Percentiles rank a stretch among this genome's conserved stretches.
Conservation (phyloP, 1,140 invertebrate species). For the Galleria mellonella region DNA sequence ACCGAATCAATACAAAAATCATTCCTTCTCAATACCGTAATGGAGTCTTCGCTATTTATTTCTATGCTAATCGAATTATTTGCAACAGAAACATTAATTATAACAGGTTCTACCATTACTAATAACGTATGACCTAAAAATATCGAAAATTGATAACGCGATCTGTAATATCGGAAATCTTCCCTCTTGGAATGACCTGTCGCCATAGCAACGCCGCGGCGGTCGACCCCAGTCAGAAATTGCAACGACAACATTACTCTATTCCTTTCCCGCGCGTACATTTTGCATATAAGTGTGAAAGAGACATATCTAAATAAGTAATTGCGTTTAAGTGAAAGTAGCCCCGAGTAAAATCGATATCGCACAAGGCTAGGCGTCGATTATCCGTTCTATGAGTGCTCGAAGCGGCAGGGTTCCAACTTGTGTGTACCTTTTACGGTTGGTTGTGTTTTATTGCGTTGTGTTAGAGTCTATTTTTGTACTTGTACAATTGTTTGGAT, state of each 20-base stretch:
- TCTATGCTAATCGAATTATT: conserved; percentile 24
- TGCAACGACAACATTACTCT: conserved; percentile 5
- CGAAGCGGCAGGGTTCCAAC: conserved; percentile 18
- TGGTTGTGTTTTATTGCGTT: too few species aligned
- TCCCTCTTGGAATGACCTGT: conserved; percentile 43
- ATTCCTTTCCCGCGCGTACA: conserved; percentile 18
- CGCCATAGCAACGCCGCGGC: conserved; percentile 46
- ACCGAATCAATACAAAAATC: conserved; percentile 33
- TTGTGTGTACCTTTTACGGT: neutral
- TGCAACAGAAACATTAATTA: conserved; percentile 20
- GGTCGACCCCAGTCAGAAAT: conserved; percentile 12
- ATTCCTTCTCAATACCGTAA: conserved; percentile 14
- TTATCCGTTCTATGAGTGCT: conserved; percentile 53
- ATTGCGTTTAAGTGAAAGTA: conserved; percentile 32
- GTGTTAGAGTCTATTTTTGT: too few species aligned
- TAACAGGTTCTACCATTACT: conserved; percentile 17
- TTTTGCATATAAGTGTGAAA: conserved; percentile 12
- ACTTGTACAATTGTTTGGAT: neutral
- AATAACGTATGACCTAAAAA: conserved; percentile 18
- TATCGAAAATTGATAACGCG: conserved; percentile 26
- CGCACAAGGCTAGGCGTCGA: conserved; percentile 71
- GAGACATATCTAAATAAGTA: conserved; percentile 20
- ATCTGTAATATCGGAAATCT: conserved; percentile 48
- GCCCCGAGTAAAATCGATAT: conserved; percentile 67
- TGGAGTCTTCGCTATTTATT: conserved; percentile 11